Conservation (phyloP, 2,888 invertebrate species). For the Aradus depressus region DNA sequence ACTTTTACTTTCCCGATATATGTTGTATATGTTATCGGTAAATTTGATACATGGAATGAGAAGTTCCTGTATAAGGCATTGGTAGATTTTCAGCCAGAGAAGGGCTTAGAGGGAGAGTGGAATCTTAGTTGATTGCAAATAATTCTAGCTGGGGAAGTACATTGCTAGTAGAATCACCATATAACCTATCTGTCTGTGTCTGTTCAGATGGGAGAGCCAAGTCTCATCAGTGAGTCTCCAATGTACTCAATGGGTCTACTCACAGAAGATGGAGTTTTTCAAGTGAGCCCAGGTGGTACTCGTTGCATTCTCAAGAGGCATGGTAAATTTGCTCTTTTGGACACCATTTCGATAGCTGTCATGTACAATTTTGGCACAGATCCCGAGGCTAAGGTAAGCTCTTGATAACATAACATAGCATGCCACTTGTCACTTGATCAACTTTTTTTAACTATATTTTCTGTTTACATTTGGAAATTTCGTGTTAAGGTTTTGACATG, state of each 20-base stretch:
- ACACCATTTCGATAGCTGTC: conserved; percentile 13
- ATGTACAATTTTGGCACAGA: conserved; percentile 9
- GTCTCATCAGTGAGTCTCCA: no score
- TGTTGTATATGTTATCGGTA: no score
- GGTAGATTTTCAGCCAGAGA: no score
- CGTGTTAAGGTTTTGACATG: neutral
- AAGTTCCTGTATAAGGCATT: no score
- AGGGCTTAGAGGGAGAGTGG: no score
- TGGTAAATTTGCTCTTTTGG: conserved; percentile 3
- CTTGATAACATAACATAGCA: conserved; percentile 10
- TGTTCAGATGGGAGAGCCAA: neutral
- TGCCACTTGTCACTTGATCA: neutral
- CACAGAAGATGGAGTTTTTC: conserved; percentile 13
- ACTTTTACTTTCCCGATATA: no score
- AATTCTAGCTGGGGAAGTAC: no score
- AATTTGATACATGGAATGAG: no score
- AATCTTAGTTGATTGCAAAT: no score
- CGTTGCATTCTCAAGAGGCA: conserved; percentile 1
- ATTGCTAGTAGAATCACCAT: no score
- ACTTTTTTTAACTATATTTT: neutral
- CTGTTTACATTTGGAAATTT: neutral
- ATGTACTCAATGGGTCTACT: conserved; percentile 6
- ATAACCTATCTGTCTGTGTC: neutral
- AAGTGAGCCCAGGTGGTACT: neutral
- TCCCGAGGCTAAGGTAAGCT: conserved; percentile 16